Conservation (phyloP, 2,113 vertebrate genomes). For the Climacteris rufus region DNA sequence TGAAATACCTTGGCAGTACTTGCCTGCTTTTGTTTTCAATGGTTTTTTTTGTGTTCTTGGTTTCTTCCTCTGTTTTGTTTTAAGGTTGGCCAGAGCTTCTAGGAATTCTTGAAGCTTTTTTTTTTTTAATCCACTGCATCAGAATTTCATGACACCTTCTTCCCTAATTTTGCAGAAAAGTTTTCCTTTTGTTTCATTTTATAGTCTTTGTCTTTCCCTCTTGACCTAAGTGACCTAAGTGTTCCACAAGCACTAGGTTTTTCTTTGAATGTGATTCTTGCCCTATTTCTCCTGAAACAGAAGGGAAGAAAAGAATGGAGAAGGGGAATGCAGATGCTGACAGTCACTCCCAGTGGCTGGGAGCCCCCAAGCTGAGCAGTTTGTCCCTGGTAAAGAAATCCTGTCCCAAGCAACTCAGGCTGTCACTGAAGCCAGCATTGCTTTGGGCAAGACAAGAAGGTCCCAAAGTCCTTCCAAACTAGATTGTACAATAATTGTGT, state of each 20-base stretch:
- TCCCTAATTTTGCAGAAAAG: neutral
- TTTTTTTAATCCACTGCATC: neutral
- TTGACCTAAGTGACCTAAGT: neutral
- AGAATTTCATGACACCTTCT: neutral
- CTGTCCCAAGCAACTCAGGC: neutral
- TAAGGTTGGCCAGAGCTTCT: neutral
- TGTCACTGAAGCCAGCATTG: neutral
- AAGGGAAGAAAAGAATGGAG: neutral
- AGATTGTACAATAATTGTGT: neutral
- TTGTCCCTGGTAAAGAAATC: neutral
- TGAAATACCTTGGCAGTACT: neutral
- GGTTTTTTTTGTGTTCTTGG: neutral
- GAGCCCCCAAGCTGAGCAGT: neutral
- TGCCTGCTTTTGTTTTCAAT: neutral
- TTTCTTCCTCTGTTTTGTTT: neutral
- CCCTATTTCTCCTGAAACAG: neutral
- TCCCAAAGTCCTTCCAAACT: neutral
- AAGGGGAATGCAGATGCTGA: neutral
- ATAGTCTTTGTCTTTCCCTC: neutral
- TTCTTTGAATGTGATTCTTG: neutral
- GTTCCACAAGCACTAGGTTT: neutral
- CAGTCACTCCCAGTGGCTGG: neutral
- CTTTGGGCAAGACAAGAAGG: neutral
- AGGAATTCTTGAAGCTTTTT: neutral
- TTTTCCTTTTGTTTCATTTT: neutral